Evolutionary conservation across 2,888 invertebrate genomes (phyloP), one percentile per base, ranked within the genome.

Genomic region (Diadegma fenestrale): DNA sequence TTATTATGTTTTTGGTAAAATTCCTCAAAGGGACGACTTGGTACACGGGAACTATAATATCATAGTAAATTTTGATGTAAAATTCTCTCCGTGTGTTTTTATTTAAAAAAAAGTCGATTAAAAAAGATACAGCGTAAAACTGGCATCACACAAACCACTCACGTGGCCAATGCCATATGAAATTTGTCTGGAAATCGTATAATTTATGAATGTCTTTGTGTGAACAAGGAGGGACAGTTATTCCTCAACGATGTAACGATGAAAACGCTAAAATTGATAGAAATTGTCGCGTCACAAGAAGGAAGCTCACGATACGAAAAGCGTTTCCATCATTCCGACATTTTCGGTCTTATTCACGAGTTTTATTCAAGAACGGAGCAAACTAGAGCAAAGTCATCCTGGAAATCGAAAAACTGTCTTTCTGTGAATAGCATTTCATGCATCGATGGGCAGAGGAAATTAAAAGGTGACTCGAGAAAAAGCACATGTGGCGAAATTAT

Each of bases 371-470:
- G 37, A 26, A 26, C 14, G 14, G n/a, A 43, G 22, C 14, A 41
- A 22, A 19, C 41, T n/a, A 4, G 8, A 61, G 43, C 43, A n/a
- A 17, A 43, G 26, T 73, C 73, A 61, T 73, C 26, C 73, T 17
- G n/a, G 45, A 73, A 12, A 73, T 73, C 43, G 61, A 73, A 43
- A 54, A 43, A n/a, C 43, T 30, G n/a, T 43, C 19, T 17, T 26
- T 61, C 22, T 73, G 26, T 61, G 14, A 33, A 30, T 7, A 19
- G n/a, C 17, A 17, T 45, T 43, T 26, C 43, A 10, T n/a, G 73
- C 30, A 51, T 43, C 45, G 7, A 22, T 30, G 8, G 10, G 30
- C 7, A n/a, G 8, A 41, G 48, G 48, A 69, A 69, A 69, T 69
- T 8, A 26, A 30, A 48, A 26, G 48, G 26, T 37, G n/a, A 51